Evolutionary conservation across 2,888 invertebrate species (phyloP).

Genomic region (Yponomeuta plumbellus): DNA sequence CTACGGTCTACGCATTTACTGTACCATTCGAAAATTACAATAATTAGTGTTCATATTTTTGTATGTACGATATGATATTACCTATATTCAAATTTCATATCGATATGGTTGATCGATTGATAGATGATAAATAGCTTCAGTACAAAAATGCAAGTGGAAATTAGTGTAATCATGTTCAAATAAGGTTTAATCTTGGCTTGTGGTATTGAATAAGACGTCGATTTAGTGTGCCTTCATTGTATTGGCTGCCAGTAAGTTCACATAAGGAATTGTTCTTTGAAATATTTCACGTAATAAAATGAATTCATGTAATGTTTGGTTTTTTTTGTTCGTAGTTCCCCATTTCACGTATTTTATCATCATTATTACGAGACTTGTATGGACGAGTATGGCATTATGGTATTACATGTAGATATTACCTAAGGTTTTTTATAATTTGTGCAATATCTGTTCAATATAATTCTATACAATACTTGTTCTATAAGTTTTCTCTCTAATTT

Average conservation of each 20-base stretch:
- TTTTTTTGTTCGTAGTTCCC: background rate
- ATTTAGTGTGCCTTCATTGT: constrained; percentile 51
- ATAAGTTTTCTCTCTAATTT: too few relatives aligned
- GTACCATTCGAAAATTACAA: background rate
- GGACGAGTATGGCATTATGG: too few relatives aligned
- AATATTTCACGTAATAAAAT: constrained; percentile 62
- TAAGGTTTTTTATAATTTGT: too few relatives aligned
- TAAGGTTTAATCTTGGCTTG: constrained; percentile 35
- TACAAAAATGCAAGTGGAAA: background rate
- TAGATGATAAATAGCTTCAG: too few relatives aligned
- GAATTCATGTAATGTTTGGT: constrained; percentile 51
- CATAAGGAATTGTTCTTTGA: constrained; percentile 42
- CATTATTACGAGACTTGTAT: too few relatives aligned
- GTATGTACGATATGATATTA: constrained; percentile 2
- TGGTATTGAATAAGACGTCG: constrained; percentile 27
- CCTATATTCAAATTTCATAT: too few relatives aligned
- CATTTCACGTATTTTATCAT: background rate
- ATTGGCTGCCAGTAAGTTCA: constrained; percentile 48
- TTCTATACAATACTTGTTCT: too few relatives aligned
- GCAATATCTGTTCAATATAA: too few relatives aligned
- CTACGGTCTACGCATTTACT: background rate
- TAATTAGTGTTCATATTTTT: constrained; percentile 6
- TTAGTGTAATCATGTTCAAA: constrained; percentile 26
- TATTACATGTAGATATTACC: too few relatives aligned
- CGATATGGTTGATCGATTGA: too few relatives aligned